phyloP scores from a whole-genome alignment of 2,113 vertebrate species.

The Cepphus grylle region DNA sequence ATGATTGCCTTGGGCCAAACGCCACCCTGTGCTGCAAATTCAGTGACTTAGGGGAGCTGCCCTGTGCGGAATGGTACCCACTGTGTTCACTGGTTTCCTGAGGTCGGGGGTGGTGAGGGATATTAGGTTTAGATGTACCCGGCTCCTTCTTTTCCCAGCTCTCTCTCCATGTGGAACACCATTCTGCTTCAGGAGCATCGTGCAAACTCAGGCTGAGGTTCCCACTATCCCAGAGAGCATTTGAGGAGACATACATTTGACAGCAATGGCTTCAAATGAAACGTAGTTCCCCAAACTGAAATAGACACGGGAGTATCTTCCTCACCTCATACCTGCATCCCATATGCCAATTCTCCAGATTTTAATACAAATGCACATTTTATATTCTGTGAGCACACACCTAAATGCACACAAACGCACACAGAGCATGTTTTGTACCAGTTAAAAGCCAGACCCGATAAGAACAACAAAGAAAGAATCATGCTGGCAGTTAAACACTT shows the following conservation, averaged over 20 bases:
- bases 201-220: background rate
- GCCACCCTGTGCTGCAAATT: background rate
- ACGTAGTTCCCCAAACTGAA: background rate
- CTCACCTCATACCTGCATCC: background rate
- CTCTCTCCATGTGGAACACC: background rate
- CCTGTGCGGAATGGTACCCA: accelerated
- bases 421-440: background rate
- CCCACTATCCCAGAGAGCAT: background rate
- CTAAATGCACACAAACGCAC: background rate
- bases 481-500: background rate
- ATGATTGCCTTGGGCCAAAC: background rate
- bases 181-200: background rate
- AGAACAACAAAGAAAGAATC: background rate
- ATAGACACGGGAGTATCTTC: background rate
- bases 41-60: background rate
- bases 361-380: background rate
- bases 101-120: background rate
- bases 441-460: accelerated
- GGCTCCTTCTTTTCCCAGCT: background rate
- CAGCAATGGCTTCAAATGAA: background rate
- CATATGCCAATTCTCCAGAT: background rate
- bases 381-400: background rate
- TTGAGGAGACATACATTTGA: background rate
- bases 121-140: background rate
- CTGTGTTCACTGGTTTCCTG: background rate